A percentile compares a stretch with the other conserved stretches of the same genome.
Evolutionary conservation across 2,888 invertebrate genomes (phyloP).

Genomic region (Sesamia inferens): DNA sequence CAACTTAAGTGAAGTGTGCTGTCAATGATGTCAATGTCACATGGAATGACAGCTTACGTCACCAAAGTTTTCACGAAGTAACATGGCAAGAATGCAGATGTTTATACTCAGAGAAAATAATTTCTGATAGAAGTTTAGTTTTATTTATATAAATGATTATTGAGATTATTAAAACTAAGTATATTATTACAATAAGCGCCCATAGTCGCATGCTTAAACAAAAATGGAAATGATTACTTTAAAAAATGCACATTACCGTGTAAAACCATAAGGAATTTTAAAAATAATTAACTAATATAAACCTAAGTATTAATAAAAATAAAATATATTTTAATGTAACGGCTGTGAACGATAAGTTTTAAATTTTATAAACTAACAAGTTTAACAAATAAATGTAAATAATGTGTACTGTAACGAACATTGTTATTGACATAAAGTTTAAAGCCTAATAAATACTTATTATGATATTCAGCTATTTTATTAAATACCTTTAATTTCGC

Average conservation of each 20-base stretch:
- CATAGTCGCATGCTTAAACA: neutral
- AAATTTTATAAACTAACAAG: constrained; percentile 57
- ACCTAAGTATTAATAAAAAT: constrained; percentile 26
- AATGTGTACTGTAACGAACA: constrained; percentile 36
- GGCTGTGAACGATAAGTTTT: constrained; percentile 64
- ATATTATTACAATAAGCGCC: neutral
- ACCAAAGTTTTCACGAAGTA: neutral
- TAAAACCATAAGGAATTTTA: constrained; percentile 30
- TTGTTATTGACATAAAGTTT: constrained; percentile 38
- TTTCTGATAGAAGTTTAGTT: neutral
- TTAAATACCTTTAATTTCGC: neutral
- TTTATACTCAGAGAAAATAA: neutral
- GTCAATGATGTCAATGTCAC: neutral
- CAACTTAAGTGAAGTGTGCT: neutral
- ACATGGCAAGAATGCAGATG: neutral
- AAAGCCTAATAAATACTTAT: constrained; percentile 53
- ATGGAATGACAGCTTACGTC: neutral
- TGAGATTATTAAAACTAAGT: neutral
- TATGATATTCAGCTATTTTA: constrained; percentile 25
- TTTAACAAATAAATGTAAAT: constrained; percentile 44
- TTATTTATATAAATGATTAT: neutral
- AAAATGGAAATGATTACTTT: neutral
- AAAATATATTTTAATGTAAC: constrained; percentile 54
- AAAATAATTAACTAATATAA: constrained; percentile 26
- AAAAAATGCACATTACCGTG: too few species aligned